Percentiles rank a stretch among this genome's conserved stretches.
phyloP scores from a whole-genome alignment of 2,113 vertebrate species.

The Ceyx margarethae region DNA sequence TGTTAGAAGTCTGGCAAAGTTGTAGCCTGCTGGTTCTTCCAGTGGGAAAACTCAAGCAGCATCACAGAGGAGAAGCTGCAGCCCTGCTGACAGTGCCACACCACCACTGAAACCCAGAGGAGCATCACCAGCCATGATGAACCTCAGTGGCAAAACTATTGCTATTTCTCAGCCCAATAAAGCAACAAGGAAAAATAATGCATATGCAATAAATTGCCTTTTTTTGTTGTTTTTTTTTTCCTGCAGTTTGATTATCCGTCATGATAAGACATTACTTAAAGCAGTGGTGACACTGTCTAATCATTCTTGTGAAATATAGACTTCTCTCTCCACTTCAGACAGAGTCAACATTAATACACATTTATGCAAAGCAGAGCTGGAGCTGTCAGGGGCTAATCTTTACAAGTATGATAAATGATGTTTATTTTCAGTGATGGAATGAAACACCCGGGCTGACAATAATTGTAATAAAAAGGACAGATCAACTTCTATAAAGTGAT shows the following conservation, averaged over 20 bases:
- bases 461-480: constrained; percentile 99
- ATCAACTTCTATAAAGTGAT: constrained; percentile 94
- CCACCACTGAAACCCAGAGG: background rate
- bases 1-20: background rate
- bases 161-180: constrained; percentile 53
- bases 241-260: constrained; percentile 75
- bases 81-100: background rate
- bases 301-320: constrained; percentile 84
- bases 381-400: constrained; percentile 94
- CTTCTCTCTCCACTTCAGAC: constrained; percentile 75
- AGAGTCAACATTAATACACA: constrained; percentile 82
- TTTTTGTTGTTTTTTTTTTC: background rate
- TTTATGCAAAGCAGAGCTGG: constrained; percentile 90
- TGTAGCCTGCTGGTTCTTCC: background rate
- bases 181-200: constrained; percentile 8
- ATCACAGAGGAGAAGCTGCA: background rate
- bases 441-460: constrained; percentile 93
- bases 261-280: constrained; percentile 83
- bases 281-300: constrained; percentile 82
- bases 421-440: constrained; percentile 97
- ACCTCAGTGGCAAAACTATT: background rate
- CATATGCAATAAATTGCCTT: constrained; percentile 61
- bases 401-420: constrained; percentile 99
- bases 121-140: background rate
- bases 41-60: background rate